Evolutionary conservation across 2,888 invertebrate genomes (phyloP), one percentile per base, ranked within the genome.

Genomic region (Nebria salina): DNA sequence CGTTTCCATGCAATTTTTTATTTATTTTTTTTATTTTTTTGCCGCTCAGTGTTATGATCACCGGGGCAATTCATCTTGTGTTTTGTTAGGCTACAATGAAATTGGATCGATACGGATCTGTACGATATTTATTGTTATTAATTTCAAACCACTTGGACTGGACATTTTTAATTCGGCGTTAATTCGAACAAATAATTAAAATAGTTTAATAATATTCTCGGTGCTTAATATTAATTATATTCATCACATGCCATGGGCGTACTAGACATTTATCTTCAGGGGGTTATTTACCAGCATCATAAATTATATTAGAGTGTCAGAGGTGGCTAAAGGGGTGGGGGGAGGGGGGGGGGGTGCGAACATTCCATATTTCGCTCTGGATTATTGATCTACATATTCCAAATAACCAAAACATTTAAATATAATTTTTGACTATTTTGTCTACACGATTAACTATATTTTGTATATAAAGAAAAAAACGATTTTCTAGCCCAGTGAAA

Each of bases 201-300:
- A 34, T 34, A 34, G 34, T 34, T 34, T 34, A 34, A 34, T 34
- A 34, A 34, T 34, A 34, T 34, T 34, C 34, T 34, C 34, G 34
- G 34, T 34, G 34, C 34, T 34, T 34, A 54, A 54, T 54, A 54
- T 54, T 54, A 54, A 54, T 54, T 54, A 54, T 54, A 54, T 54
- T 54, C 54, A 54, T 54, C 54, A 54, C 54, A 54, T 54, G 54
- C 54, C 54, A 54, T 54, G 54, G 54, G 54, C 54, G 54, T 54
- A 54, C 54, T 54, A 54, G 54, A 54, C 54, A 54, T 54, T 54
- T 54, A 54, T 54, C 54, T 54, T 54, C 54, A 8, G 13, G 11
- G 54, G 54, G 54, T 54, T 54, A 54, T 54, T 54, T 54, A 54
- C 13, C 54, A 54, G 13, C 54, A 54, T 54, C 54, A 54, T 54